Conservation (phyloP, 2,797 vertebrate genomes). For the Xenops minutus region DNA sequence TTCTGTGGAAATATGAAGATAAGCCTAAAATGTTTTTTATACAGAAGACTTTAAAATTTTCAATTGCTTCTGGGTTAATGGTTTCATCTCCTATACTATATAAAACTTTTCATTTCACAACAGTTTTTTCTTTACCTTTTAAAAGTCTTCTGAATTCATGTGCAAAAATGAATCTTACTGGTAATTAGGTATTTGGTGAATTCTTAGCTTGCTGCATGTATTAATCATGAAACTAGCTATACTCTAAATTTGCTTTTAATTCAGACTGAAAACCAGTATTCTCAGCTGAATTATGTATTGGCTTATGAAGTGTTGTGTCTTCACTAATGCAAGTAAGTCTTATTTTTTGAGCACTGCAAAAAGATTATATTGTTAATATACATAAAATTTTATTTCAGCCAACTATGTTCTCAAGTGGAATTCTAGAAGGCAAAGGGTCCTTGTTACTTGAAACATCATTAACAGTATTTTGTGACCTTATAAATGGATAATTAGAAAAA, state of each 20-base stretch:
- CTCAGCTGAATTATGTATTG: background rate
- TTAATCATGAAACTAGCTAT: background rate
- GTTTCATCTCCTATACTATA: background rate
- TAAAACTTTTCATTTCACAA: background rate
- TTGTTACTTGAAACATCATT: constrained; percentile 22
- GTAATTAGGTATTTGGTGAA: background rate
- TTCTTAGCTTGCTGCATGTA: background rate
- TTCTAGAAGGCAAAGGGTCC: constrained; percentile 22
- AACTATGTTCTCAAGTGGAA: background rate
- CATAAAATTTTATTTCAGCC: background rate
- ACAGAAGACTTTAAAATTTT: background rate
- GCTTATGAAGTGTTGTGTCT: constrained; percentile 30
- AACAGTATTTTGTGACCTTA: constrained; percentile 28
- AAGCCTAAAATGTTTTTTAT: background rate
- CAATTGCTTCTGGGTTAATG: background rate
- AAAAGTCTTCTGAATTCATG: background rate
- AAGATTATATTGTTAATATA: background rate
- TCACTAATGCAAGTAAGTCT: background rate
- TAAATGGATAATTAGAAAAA: background rate
- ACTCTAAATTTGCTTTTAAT: background rate
- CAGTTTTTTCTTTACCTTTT: background rate
- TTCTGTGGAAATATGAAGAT: background rate
- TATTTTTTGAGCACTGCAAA: background rate
- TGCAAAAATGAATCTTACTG: background rate
- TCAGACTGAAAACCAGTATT: constrained; percentile 34